Evolutionary conservation across 1,140 invertebrate genomes (phyloP).

Genomic region (Sitobion miscanthi): DNA sequence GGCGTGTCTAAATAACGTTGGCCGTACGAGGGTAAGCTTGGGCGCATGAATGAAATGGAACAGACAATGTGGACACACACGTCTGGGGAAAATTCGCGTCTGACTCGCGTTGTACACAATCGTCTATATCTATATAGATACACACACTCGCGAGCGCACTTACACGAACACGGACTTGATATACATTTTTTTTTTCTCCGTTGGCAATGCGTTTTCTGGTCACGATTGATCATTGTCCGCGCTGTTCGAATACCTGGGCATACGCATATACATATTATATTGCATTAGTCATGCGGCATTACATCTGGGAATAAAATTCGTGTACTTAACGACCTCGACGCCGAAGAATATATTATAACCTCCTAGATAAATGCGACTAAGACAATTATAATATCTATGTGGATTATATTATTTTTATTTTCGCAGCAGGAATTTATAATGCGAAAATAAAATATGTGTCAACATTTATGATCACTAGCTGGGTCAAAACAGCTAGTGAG

Average conservation of each 20-base stretch:
- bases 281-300: conserved; percentile 51
- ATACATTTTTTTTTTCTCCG: conserved; percentile 21
- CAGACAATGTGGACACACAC: background rate
- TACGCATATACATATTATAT: conserved; percentile 10
- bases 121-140: background rate
- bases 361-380: conserved; percentile 24
- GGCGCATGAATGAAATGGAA: background rate
- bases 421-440: background rate
- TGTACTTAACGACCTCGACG: conserved; percentile 53
- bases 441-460: conserved; percentile 11
- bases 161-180: conserved; percentile 12
- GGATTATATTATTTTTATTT: conserved; percentile 15
- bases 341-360: conserved; percentile 28
- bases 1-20: background rate
- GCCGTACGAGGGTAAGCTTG: background rate
- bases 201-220: conserved; percentile 51
- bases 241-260: conserved; percentile 28
- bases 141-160: background rate
- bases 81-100: background rate
- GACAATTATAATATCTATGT: background rate
- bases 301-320: conserved; percentile 55
- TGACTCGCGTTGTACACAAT: background rate
- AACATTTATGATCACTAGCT: background rate
- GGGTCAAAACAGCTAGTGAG: background rate
- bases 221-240: conserved; percentile 57